Base-by-base conservation (phyloP, 1,140 invertebrate genomes). In the Plectus sambesii region DNA sequence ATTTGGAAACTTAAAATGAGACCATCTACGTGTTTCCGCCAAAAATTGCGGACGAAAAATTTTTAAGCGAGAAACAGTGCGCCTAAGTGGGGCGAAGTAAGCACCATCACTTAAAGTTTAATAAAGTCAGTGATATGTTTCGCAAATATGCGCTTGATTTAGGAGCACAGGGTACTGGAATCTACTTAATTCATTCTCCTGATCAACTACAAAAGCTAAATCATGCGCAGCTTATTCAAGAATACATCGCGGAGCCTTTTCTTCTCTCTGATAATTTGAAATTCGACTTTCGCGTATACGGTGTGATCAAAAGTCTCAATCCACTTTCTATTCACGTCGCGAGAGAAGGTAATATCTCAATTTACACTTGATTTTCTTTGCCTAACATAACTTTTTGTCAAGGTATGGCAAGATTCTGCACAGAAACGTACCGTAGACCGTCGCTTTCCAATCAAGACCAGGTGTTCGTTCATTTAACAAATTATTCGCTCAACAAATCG, bases 271-370 rank as follows among this genome's bases (percentile, higher is more conserved):
- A 76, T 41, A 63, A 62, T 25, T 65, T 70, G 22, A 76, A 76
- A 59, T 76, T 76, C 57, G 74, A 76, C 55, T 68, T 76, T 3
- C 59, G 74, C 3, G 63, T 76, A 4, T 76, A 76, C 55, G 74
- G 71, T 1, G 64, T 75, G 15, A 58, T 76, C n/a, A 65, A 64
- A 24, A 69, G 56, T 35, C 43, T 76, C 8, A 72, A 76, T 29
- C 74, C 74, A 2, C 53, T 76, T 9, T 68, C 72, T 30, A 67
- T 76, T 47, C 73, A 75, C 52, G 68, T 76, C 5, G 52, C 72
- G 52, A 44, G 70, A 68, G 55, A 75, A 75, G 62, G 62, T 63
- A 27, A 24, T 12, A 5, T 19, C 23, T 2, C 15, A 6, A n/a
- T n/a, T 5, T 24, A 5, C 23, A n/a, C n/a, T n/a, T n/a, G n/a